A percentile compares a stretch with the other conserved stretches of the same genome.
phyloP scores from a whole-genome alignment of 2,113 vertebrate species.

The Colius striatus region DNA sequence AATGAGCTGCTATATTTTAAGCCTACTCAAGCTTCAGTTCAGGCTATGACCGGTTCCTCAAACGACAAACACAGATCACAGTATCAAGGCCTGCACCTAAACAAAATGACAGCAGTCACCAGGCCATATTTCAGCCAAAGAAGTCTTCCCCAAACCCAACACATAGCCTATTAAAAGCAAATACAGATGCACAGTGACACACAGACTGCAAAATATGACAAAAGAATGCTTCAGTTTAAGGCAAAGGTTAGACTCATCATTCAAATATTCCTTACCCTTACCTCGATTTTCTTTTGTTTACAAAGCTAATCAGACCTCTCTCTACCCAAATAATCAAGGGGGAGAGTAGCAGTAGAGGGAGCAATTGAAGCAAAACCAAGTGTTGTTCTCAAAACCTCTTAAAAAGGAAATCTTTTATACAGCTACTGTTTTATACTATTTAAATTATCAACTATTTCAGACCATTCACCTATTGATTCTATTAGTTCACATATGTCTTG shows the following conservation, averaged over 20 bases:
- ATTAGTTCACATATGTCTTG: not conserved
- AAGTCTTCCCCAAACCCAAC: not conserved
- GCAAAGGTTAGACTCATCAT: not conserved
- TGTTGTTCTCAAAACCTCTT: not conserved
- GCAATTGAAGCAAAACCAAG: not conserved
- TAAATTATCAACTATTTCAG: not conserved
- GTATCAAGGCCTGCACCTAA: not conserved
- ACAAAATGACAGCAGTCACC: not conserved
- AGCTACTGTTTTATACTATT: not conserved
- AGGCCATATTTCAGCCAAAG: not conserved
- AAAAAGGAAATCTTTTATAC: not conserved
- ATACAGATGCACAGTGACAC: not conserved
- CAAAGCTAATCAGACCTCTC: not conserved
- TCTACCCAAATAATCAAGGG: not conserved
- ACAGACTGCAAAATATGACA: conserved; percentile 4
- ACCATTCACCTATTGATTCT: not conserved
- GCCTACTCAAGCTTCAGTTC: not conserved
- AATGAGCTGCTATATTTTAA: conserved; percentile 10
- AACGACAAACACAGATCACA: not conserved
- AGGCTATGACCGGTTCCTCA: not conserved
- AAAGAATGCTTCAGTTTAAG: not conserved
- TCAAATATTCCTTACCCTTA: not conserved
- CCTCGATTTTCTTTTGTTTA: not conserved
- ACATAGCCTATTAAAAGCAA: not conserved
- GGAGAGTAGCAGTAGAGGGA: not conserved